These are phyloP conservation scores for Xiphorhynchus erythropygius DNA, from an alignment of 2,797 vertebrate species.

Conservation along the genomic window DNA sequence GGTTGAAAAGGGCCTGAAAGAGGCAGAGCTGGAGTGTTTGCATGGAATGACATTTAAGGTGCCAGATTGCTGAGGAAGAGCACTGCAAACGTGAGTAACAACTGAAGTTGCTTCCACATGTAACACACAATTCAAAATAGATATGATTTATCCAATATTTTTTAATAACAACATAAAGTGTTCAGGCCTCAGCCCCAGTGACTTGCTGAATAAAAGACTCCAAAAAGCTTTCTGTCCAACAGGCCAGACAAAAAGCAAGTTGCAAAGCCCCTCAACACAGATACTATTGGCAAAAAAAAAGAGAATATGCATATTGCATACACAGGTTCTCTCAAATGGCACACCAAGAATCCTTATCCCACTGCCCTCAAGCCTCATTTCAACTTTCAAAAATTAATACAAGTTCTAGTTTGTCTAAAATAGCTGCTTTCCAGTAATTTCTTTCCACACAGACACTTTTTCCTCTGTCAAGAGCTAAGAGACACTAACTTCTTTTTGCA, in stretches of 20 bases:
- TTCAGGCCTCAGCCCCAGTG: background rate
- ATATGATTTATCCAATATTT: background rate
- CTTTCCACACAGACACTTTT: background rate
- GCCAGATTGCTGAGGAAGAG: background rate
- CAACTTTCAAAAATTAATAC: background rate
- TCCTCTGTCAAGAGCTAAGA: background rate
- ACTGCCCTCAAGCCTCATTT: background rate
- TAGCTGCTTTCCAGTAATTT: background rate
- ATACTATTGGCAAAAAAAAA: background rate
- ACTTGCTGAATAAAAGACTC: background rate
- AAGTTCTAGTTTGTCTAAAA: background rate
- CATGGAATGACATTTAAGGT: conserved; percentile 43
- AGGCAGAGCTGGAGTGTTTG: conserved; percentile 15
- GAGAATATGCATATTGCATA: background rate
- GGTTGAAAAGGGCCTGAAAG: conserved; percentile 12
- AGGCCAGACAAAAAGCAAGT: background rate
- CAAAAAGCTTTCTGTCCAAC: background rate
- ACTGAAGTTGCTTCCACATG: background rate
- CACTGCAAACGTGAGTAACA: background rate
- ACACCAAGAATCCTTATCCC: background rate
- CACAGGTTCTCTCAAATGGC: background rate
- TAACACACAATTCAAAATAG: background rate
- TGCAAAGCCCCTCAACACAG: background rate
- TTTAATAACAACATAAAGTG: background rate
- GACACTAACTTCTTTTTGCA: background rate